phyloP scores from a whole-genome alignment of 2,888 invertebrate species.

The Euzophera pinguis region DNA sequence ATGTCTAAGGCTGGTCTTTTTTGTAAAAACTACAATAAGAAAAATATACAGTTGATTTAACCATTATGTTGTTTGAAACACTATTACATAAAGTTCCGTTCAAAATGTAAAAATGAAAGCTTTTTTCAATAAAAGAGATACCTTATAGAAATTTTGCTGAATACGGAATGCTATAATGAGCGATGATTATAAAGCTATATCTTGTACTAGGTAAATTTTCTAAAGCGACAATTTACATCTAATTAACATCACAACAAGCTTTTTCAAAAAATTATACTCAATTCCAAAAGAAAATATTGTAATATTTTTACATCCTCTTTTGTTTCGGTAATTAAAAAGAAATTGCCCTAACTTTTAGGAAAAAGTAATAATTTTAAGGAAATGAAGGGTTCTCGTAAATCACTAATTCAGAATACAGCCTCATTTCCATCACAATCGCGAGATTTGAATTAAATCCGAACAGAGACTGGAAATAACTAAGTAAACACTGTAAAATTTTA shows the following conservation, averaged over 20 bases:
- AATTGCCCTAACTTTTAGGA: slow-evolving; percentile 4
- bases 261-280: neutral
- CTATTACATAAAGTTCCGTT: too few relatives aligned
- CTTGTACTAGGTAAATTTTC: neutral
- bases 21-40: too few relatives aligned
- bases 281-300: neutral
- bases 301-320: neutral
- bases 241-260: neutral
- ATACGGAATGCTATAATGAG: too few relatives aligned
- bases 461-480: slow-evolving; percentile 43
- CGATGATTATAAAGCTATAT: too few relatives aligned
- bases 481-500: slow-evolving; percentile 52
- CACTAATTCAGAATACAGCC: slow-evolving; percentile 13
- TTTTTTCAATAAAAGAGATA: too few relatives aligned
- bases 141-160: too few relatives aligned
- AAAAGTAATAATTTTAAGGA: slow-evolving; percentile 4
- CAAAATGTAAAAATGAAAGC: too few relatives aligned
- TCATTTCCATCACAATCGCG: slow-evolving; percentile 22
- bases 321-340: neutral
- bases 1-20: too few relatives aligned
- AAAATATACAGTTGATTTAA: too few relatives aligned
- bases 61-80: too few relatives aligned
- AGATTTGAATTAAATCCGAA: slow-evolving; percentile 30
- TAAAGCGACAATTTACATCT: neutral
- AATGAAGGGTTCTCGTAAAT: slow-evolving; percentile 11